Percentiles rank a stretch among this genome's conserved stretches.
Evolutionary conservation across 2,113 vertebrate species (phyloP).

Genomic region (Onychostoma macrolepis): DNA sequence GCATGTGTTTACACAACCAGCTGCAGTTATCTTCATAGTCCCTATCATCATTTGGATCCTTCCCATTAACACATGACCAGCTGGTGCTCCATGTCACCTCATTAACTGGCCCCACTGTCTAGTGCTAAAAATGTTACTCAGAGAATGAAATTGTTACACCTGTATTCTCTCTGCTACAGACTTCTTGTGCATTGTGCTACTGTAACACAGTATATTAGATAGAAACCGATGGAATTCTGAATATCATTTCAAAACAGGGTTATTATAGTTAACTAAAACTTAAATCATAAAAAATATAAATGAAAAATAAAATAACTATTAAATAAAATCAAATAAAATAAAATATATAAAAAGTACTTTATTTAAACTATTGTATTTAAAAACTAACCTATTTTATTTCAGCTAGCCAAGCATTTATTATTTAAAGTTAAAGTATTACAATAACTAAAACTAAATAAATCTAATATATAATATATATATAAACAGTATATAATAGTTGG

Average conservation of each 20-base stretch:
- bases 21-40: neutral
- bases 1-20: neutral
- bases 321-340: neutral
- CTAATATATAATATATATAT: too few species aligned
- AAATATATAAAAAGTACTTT: neutral
- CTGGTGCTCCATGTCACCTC: slow-evolving; percentile 1
- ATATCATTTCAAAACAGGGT: neutral
- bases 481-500: too few species aligned
- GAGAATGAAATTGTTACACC: neutral
- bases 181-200: neutral
- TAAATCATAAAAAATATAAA: neutral
- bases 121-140: neutral
- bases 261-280: neutral
- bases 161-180: neutral
- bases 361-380: neutral
- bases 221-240: neutral
- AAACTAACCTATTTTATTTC: neutral
- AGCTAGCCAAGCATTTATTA: neutral
- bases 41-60: slow-evolving; percentile 22
- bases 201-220: neutral
- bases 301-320: neutral
- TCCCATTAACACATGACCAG: neutral
- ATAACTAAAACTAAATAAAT: neutral
- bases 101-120: neutral
- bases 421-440: neutral